These are phyloP conservation scores for Meiosimyza platycephala DNA, from an alignment of 2,888 invertebrate genomes.

Conservation along the genomic window DNA sequence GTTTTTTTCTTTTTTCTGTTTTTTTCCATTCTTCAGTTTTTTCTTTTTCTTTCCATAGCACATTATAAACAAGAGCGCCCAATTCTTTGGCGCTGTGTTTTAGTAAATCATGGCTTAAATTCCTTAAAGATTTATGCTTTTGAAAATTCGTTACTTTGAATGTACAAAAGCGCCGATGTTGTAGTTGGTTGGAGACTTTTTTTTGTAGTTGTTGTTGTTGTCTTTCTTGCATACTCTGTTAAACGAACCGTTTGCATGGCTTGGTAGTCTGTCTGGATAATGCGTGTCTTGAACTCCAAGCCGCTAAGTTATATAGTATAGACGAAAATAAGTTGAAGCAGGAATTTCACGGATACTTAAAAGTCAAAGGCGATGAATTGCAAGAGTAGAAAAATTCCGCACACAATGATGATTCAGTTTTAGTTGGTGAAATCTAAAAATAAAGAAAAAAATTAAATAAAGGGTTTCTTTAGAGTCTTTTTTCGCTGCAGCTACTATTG, in stretches of 20 bases:
- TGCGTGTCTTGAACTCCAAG: conserved; percentile 29
- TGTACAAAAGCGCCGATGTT: conserved; percentile 21
- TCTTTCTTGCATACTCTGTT: conserved; percentile 11
- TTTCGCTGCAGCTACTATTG: not conserved
- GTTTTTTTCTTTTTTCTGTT: not conserved
- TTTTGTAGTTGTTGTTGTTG: conserved; percentile 5
- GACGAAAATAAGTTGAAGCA: not conserved
- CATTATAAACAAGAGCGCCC: conserved; percentile 25
- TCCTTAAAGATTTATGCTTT: conserved; percentile 33
- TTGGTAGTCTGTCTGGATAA: conserved; percentile 18
- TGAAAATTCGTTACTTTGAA: conserved; percentile 9
- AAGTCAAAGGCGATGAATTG: not conserved
- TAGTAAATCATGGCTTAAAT: conserved; percentile 31
- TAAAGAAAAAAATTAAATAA: not conserved
- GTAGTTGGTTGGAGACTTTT: not conserved
- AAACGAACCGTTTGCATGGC: conserved; percentile 13
- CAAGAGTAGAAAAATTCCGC: not conserved
- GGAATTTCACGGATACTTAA: not conserved
- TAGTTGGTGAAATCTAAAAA: too few species aligned
- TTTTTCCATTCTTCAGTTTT: not conserved
- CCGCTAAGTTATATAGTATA: too few species aligned
- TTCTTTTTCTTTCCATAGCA: not conserved
- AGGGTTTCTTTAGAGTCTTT: not conserved
- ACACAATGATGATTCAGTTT: not conserved
- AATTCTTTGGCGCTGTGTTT: conserved; percentile 17